Evolutionary conservation across 1,140 invertebrate genomes (phyloP), one percentile per base, ranked within the genome.

Genomic region (Drosophila jambulina): DNA sequence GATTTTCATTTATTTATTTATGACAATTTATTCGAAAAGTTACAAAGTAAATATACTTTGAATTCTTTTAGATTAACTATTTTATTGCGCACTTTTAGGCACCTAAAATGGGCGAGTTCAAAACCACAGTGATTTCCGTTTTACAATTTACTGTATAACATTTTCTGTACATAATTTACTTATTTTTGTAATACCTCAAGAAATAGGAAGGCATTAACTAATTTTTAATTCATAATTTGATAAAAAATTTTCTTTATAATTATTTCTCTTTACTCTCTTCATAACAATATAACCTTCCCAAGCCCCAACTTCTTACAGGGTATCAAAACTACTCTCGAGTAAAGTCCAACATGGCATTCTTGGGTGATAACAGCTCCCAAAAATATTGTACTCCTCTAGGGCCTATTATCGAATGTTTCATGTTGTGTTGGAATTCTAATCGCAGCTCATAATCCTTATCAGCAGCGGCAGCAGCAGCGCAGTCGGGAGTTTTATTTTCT

Each of bases 401-500:
- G 36, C 42, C 56, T 56, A 77, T 77, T 77, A 77, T 77, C 75
- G 75, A 78, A 69, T 77, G 56, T 77, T 77, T 77, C 74, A 34
- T 69, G 74, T 69, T 77, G 42, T 61, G 56, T 32, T 57, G 62
- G 32, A 34, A 46, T 77, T 68, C 62, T 77, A 77, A 77, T 77
- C 74, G 42, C 23, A 40, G 56, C 63, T 77, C 62, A 77, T 77
- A 68, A 69, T 77, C 63, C 75, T 77, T 77, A 77, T 77, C 75
- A 78, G 36, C 15, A n/a, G 48, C 1, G 17, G 74, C 42, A 21
- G 40, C 40, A 43, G 40, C 54, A 29, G 54, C 74, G 42, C 32
- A 23, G 53, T 27, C 51, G 51, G 5, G 9, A 23, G 21, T 51
- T n/a, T 48, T 38, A 17, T 77, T 15, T 34, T 54, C 53, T 38